Conservation (phyloP, 2,113 vertebrate genomes). For the Colossoma macropomum region DNA sequence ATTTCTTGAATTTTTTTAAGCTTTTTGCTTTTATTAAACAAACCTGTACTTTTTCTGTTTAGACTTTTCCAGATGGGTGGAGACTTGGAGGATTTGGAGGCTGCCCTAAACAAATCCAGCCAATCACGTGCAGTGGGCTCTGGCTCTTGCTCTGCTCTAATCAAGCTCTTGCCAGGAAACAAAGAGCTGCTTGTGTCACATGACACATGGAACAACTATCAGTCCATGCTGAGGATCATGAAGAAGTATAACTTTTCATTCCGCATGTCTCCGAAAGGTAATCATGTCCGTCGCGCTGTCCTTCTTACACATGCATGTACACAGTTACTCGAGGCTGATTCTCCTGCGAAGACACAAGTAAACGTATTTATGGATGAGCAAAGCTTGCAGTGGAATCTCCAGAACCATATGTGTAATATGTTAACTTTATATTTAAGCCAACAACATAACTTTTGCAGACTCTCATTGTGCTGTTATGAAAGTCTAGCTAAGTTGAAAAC, state of each 20-base stretch:
- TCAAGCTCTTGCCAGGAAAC: conserved; percentile 88
- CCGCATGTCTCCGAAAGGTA: conserved; percentile 76
- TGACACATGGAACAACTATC: conserved; percentile 91
- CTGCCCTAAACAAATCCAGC: conserved; percentile 85
- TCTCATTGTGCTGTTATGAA: no score
- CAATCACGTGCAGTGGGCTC: conserved; percentile 76
- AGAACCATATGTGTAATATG: no score
- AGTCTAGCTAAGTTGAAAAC: no score
- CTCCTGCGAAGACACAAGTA: no score
- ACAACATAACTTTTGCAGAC: no score
- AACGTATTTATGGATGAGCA: no score
- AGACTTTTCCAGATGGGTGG: conserved; percentile 88
- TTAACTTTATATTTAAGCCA: no score
- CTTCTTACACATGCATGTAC: no score
- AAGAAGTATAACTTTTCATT: conserved; percentile 92
- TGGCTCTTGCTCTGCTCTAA: conserved; percentile 91
- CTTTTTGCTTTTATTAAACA: no score
- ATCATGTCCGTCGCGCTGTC: not conserved
- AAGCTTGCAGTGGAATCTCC: no score
- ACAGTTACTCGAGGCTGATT: no score
- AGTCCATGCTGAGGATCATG: conserved; percentile 90
- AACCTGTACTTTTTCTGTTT: not conserved
- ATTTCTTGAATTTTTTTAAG: no score
- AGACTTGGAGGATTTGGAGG: conserved; percentile 92
- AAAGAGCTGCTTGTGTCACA: conserved; percentile 90